Conservation (phyloP, 2,888 invertebrate species). For the Sarcophaga carnaria region DNA sequence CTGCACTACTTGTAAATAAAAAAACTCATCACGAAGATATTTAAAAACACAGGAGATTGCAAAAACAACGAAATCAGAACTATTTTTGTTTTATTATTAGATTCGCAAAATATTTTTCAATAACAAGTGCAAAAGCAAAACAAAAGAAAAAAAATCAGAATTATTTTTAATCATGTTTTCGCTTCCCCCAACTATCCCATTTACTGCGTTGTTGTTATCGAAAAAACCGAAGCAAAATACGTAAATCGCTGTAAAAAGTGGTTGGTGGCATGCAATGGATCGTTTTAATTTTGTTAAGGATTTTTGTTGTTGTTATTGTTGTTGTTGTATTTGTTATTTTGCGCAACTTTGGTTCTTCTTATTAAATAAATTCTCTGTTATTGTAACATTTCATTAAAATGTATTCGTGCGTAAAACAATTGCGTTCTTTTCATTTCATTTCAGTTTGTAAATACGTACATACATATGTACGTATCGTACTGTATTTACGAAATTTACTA, state of each 20-base stretch:
- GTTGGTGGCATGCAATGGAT: slow-evolving; percentile 13
- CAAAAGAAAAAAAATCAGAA: too few species aligned
- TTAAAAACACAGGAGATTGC: too few species aligned
- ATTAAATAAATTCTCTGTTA: slow-evolving; percentile 60
- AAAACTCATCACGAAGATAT: too few species aligned
- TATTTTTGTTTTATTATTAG: slow-evolving; percentile 9
- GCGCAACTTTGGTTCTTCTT: slow-evolving; percentile 30
- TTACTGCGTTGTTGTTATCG: background rate
- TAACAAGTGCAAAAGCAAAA: background rate
- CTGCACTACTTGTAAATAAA: too few species aligned
- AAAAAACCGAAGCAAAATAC: too few species aligned
- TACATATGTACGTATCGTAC: too few species aligned
- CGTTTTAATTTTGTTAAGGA: slow-evolving; percentile 17
- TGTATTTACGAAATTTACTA: background rate
- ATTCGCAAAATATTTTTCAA: slow-evolving; percentile 39
- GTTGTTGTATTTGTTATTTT: background rate
- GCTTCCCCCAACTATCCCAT: background rate
- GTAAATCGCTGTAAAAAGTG: too few species aligned
- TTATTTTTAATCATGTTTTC: too few species aligned
- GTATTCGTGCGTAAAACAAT: slow-evolving; percentile 72
- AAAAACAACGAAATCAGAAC: too few species aligned
- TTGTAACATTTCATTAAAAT: slow-evolving; percentile 71
- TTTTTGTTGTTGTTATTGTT: background rate
- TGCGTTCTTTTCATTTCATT: slow-evolving; percentile 54
- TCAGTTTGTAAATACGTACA: background rate